Conservation (phyloP, 2,888 invertebrate genomes). For the Yponomeuta malinellus region DNA sequence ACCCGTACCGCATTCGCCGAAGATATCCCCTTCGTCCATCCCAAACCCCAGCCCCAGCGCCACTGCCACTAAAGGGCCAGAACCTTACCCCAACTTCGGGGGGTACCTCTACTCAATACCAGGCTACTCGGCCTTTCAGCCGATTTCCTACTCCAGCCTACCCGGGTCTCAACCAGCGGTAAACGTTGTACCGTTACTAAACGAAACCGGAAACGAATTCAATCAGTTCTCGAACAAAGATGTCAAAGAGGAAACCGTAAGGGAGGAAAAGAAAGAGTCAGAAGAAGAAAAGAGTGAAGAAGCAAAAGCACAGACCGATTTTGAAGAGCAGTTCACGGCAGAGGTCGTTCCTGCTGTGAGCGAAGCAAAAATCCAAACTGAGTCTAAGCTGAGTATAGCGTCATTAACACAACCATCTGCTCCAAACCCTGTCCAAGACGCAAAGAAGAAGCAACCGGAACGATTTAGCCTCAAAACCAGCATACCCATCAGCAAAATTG, state of each 20-base stretch:
- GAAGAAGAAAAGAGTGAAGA: slow-evolving; percentile 20
- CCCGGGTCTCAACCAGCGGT: neutral
- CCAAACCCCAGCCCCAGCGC: slow-evolving; percentile 66
- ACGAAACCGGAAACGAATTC: neutral
- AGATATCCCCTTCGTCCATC: slow-evolving; percentile 68
- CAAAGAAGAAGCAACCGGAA: slow-evolving; percentile 52
- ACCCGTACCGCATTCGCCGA: slow-evolving; percentile 54
- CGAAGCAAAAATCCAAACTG: slow-evolving; percentile 32
- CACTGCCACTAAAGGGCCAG: slow-evolving; percentile 49
- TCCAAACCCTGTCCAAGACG: slow-evolving; percentile 26
- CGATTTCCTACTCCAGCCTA: slow-evolving; percentile 45
- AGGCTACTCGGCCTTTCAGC: slow-evolving; percentile 67
- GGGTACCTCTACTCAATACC: slow-evolving; percentile 62
- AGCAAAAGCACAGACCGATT: slow-evolving; percentile 44
- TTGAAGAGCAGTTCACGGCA: slow-evolving; percentile 58
- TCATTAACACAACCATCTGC: slow-evolving; percentile 52
- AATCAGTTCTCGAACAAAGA: slow-evolving; percentile 19
- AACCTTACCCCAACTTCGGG: slow-evolving; percentile 52
- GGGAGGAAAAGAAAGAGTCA: neutral
- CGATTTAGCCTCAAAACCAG: slow-evolving; percentile 66
- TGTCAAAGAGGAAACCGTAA: neutral
- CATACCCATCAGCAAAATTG: slow-evolving; percentile 68
- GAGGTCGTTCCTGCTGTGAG: slow-evolving; percentile 45
- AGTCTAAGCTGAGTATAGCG: slow-evolving; percentile 52
- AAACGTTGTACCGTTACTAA: neutral